These are phyloP conservation scores for Meliscaeva auricollis DNA, from an alignment of 2,888 invertebrate genomes.

Conservation along the genomic window DNA sequence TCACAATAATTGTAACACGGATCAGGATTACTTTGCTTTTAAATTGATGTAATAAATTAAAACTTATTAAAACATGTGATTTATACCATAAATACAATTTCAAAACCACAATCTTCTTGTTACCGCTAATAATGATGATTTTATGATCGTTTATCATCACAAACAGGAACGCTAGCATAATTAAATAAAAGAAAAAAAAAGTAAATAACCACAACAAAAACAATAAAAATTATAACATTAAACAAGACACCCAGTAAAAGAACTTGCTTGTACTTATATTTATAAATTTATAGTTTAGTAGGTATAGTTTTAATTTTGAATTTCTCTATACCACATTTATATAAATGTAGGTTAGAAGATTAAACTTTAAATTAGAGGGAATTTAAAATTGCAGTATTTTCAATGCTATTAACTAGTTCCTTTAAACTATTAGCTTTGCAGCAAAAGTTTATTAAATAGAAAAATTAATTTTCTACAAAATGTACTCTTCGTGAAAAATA, in stretches of 20 bases:
- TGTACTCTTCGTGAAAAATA: too few species aligned
- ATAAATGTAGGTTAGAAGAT: too few species aligned
- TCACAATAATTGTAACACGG: neutral
- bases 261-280: neutral
- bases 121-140: slow-evolving; percentile 59
- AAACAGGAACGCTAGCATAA: slow-evolving; percentile 47
- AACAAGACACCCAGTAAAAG: slow-evolving; percentile 49
- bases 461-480: too few species aligned
- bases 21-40: slow-evolving; percentile 11
- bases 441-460: too few species aligned
- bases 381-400: too few species aligned
- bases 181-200: slow-evolving; percentile 34
- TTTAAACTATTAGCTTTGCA: too few species aligned
- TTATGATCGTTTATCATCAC: slow-evolving; percentile 65
- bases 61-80: slow-evolving; percentile 54
- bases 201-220: slow-evolving; percentile 23
- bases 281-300: neutral
- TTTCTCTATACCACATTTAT: too few species aligned
- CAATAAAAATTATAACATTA: slow-evolving; percentile 44
- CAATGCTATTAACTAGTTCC: too few species aligned
- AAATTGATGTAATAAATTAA: slow-evolving; percentile 55
- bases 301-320: neutral
- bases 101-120: slow-evolving; percentile 57
- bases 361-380: too few species aligned
- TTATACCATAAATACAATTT: slow-evolving; percentile 39